Evolutionary conservation across 2,113 vertebrate genomes (phyloP).

Genomic region (Oncorhynchus nerka): DNA sequence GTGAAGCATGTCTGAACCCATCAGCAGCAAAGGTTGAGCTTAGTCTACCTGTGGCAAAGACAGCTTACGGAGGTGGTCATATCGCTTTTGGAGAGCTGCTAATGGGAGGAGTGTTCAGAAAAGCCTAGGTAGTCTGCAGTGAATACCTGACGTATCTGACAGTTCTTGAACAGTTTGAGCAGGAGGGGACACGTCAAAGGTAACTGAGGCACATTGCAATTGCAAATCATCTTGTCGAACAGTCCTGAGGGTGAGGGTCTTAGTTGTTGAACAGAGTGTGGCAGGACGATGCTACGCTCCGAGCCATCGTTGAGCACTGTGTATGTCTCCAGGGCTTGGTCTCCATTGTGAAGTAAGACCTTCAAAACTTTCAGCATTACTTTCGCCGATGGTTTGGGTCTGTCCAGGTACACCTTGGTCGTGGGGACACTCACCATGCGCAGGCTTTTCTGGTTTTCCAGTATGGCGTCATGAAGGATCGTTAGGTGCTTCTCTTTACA

Average conservation of each 20-base stretch:
- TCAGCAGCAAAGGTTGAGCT: not conserved
- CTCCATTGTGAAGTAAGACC: no score
- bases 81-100: not conserved
- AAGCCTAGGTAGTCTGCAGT: not conserved
- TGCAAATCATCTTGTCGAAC: conserved; percentile 2
- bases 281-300: not conserved
- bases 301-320: no score
- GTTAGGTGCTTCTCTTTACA: no score
- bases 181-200: not conserved
- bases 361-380: no score
- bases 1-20: not conserved
- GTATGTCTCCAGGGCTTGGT: no score
- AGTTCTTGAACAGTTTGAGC: not conserved
- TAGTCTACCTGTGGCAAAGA: not conserved
- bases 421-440: no score
- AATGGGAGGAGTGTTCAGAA: not conserved
- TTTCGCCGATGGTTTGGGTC: no score
- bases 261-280: not conserved
- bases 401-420: no score
- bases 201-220: conserved; percentile 8
- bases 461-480: no score
- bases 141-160: not conserved
- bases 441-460: no score
- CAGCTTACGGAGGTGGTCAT: not conserved
- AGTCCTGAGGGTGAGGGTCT: conserved; percentile 1